Evolutionary conservation across 1,140 invertebrate species (phyloP).

Genomic region (Frieseomelitta varia): DNA sequence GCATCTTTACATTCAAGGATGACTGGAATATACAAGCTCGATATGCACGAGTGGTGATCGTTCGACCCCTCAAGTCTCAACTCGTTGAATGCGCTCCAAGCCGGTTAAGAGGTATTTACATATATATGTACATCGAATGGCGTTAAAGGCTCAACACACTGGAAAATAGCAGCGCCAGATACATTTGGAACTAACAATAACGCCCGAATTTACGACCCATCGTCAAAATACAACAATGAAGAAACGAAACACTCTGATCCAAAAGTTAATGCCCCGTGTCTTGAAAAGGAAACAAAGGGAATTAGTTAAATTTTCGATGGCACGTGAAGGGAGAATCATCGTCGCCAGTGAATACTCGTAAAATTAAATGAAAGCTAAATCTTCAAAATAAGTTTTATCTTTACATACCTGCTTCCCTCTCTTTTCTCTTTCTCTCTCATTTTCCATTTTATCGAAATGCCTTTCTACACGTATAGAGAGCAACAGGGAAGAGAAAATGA

Average conservation of each 20-base stretch:
- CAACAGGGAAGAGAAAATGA: slow-evolving; percentile 19
- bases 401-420: not conserved
- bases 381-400: not conserved
- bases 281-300: not conserved
- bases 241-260: not conserved
- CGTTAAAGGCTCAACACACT: not conserved
- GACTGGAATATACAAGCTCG: slow-evolving; percentile 55
- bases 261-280: not conserved
- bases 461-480: not conserved
- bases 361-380: not conserved
- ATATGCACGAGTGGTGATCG: slow-evolving; percentile 49
- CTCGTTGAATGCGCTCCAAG: slow-evolving; percentile 1
- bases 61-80: slow-evolving; percentile 24
- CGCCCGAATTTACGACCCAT: not conserved
- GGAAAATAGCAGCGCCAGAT: not conserved
- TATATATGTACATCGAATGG: not conserved
- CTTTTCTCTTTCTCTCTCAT: not conserved
- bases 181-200: not conserved
- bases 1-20: slow-evolving; percentile 66
- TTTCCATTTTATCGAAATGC: not conserved
- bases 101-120: slow-evolving; percentile 7
- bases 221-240: not conserved
- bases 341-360: no score
- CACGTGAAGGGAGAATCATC: no score
- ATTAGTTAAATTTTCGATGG: no score